phyloP scores from a whole-genome alignment of 1,140 invertebrate species.

The Pollicipes pollicipes region DNA sequence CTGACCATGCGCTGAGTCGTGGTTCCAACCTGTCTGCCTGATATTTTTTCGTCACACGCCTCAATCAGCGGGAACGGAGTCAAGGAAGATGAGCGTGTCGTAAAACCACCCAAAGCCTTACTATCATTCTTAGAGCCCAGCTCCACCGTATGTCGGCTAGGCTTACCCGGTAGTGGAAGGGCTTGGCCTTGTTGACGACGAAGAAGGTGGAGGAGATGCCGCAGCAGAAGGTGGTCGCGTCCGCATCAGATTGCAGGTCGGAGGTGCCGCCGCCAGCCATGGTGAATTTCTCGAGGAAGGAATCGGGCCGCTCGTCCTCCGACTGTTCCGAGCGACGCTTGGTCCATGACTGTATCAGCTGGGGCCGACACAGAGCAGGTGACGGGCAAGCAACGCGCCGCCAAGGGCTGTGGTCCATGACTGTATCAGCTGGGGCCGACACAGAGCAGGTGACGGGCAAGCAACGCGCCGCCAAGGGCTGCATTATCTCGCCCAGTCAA shows the following conservation, averaged over 20 bases:
- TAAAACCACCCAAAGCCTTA: no score
- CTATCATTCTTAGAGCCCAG: no score
- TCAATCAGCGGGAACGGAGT: no score
- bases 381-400: not conserved
- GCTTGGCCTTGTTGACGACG: slow-evolving; percentile 41
- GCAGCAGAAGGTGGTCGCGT: slow-evolving; percentile 15
- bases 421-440: slow-evolving; percentile 27
- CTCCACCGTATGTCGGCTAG: no score
- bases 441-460: slow-evolving; percentile 6
- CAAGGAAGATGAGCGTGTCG: no score
- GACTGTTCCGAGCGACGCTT: slow-evolving; percentile 23
- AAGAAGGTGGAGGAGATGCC: slow-evolving; percentile 20
- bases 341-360: slow-evolving; percentile 31
- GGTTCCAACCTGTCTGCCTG: no score
- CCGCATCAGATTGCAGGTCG: slow-evolving; percentile 19
- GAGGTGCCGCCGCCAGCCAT: slow-evolving; percentile 24
- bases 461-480: no score
- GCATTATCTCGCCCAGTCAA: no score
- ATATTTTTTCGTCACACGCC: no score
- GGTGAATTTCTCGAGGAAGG: slow-evolving; percentile 34
- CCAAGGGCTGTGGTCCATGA: no score
- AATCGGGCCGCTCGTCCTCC: slow-evolving; percentile 29
- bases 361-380: slow-evolving; percentile 14
- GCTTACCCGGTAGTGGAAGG: slow-evolving; percentile 40
- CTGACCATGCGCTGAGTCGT: no score